Evolutionary conservation across 1,140 invertebrate genomes (phyloP), one percentile per base, ranked within the genome.

Genomic region (Drosophila grimshawi): DNA sequence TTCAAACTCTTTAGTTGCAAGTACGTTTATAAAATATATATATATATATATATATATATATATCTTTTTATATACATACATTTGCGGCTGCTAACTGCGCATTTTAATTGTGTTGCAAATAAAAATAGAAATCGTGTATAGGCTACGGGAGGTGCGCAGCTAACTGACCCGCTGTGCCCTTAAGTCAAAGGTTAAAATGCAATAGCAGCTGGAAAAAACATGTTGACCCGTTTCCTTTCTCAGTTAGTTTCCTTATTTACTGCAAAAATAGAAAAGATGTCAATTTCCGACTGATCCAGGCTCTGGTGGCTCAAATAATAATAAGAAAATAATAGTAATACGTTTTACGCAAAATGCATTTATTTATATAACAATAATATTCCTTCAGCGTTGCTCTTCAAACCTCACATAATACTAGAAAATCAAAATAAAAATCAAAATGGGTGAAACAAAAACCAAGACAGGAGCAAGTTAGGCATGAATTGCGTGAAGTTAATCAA

Each of bases 281-380:
- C 32, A 37, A 10, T 8, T 0, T 11, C 2, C 10, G 7, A 37
- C 5, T 10, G 2, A 35, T n/a, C 11, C 7, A 19, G 19, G 19
- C 19, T 19, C 19, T 11, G 45, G 3, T 46, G 1, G 2, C 11
- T 55, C 5, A 32, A 48, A 4, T 37, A 55, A 29, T 19, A n/a
- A 11, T 11, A 30, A 6, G 33, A 48, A 46, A 46, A 29, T 5
- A 2, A 30, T 7, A 33, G 0, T 3, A 4, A 39, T 79, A 88
- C 80, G 85, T 71, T 89, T 85, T 41, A 80, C 85, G 80, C 78
- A 89, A 79, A 62, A 66, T 89, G 86, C 85, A 79, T 89, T 85
- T 89, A 89, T 78, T 89, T 62, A 64, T 19, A 19, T 19, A 72
- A 74, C 68, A 76, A 61, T 55, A 56, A 52, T 56, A 70, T 53